phyloP scores from a whole-genome alignment of 2,113 vertebrate species.

The Leucopsar rothschildi region DNA sequence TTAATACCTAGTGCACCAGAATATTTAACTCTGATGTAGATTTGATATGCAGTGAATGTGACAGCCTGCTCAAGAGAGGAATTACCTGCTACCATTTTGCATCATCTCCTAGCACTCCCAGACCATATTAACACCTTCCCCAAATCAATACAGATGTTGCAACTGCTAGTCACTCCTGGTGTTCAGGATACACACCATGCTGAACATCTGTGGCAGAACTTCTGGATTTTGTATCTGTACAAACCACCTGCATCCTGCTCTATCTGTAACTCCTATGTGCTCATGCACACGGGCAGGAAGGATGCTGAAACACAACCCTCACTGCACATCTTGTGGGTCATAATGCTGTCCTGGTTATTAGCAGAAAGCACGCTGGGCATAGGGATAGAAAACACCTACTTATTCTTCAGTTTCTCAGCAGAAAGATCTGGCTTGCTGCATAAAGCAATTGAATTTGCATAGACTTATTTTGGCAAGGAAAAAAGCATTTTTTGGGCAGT shows the following conservation, averaged over 20 bases:
- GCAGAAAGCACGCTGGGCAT: accelerated
- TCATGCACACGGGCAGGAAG: accelerated
- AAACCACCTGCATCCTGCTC: background rate
- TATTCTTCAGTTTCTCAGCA: background rate
- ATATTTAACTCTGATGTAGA: background rate
- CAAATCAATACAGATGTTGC: background rate
- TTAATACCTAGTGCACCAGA: background rate
- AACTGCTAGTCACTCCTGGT: background rate
- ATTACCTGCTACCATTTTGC: background rate
- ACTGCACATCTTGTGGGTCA: background rate
- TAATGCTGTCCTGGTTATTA: background rate
- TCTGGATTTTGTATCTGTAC: background rate
- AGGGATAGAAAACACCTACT: background rate
- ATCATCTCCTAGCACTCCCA: background rate
- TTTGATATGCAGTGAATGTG: background rate
- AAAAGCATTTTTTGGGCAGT: background rate
- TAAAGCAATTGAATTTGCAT: background rate
- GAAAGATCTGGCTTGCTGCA: background rate
- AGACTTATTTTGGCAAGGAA: background rate
- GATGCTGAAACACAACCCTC: background rate
- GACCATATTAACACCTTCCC: background rate
- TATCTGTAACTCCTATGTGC: accelerated
- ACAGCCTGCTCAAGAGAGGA: background rate
- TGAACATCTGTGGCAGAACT: background rate
- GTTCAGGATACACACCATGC: accelerated